Percentiles rank a stretch among this genome's conserved stretches.
phyloP scores from a whole-genome alignment of 2,797 vertebrate species.

The Parotocinclus haroldoi region DNA sequence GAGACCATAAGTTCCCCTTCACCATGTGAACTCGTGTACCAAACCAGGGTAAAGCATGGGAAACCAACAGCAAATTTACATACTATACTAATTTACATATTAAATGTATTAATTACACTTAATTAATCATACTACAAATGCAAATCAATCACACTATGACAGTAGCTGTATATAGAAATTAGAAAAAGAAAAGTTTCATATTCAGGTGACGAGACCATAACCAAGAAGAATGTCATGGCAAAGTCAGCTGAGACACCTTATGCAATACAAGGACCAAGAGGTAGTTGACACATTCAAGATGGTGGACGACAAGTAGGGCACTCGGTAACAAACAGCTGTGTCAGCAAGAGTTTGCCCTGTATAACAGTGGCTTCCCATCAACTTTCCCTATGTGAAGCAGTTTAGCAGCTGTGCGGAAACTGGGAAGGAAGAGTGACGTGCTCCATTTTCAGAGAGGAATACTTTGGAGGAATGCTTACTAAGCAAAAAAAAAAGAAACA shows the following conservation, averaged over 20 bases:
- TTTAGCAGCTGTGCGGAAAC: conserved; percentile 48
- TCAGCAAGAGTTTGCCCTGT: conserved; percentile 40
- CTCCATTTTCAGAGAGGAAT: conserved; percentile 46
- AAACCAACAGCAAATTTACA: too few species aligned
- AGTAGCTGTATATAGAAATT: too few species aligned
- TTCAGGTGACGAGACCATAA: too few species aligned
- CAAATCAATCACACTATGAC: too few species aligned
- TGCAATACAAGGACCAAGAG: conserved; percentile 1
- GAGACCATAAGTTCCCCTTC: too few species aligned
- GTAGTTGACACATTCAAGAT: conserved; percentile 24
- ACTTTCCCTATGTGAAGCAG: conserved; percentile 37
- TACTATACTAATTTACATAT: too few species aligned
- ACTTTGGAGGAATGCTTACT: conserved; percentile 25
- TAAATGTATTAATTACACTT: too few species aligned
- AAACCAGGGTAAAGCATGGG: too few species aligned
- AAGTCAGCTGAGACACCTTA: conserved; percentile 13
- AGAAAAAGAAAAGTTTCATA: too few species aligned
- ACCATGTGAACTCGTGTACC: too few species aligned
- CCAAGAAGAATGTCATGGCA: background rate
- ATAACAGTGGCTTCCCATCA: conserved; percentile 25
- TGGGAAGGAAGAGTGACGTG: conserved; percentile 28
- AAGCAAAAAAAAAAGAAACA: conserved; percentile 13
- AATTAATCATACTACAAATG: too few species aligned
- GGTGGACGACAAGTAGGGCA: conserved; percentile 33
- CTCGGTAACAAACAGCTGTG: conserved; percentile 45